A percentile compares a stretch with the other conserved stretches of the same genome.
These are phyloP conservation scores for Cheirogaleus medius DNA, from an alignment of 2,113 vertebrate genomes.

Conservation along the genomic window DNA sequence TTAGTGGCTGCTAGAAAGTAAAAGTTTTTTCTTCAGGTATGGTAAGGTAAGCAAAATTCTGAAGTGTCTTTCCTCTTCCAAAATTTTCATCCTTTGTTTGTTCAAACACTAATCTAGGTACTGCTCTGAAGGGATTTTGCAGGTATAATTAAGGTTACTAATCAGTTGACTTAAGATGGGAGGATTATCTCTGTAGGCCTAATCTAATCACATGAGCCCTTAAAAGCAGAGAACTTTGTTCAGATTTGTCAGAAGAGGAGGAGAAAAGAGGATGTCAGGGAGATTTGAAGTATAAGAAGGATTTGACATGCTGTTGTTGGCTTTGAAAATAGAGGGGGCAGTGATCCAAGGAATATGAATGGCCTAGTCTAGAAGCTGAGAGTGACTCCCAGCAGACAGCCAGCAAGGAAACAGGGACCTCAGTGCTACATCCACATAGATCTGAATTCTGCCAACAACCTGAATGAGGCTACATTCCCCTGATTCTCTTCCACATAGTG, in stretches of 20 bases:
- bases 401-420: not conserved
- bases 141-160: not conserved
- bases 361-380: not conserved
- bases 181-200: not conserved
- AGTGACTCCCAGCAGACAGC: not conserved
- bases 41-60: not conserved
- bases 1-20: not conserved
- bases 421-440: not conserved
- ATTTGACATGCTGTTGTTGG: not conserved
- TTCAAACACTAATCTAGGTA: not conserved
- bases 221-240: not conserved
- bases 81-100: not conserved
- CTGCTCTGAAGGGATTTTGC: not conserved
- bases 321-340: not conserved
- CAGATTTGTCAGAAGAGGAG: not conserved
- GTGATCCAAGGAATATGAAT: not conserved
- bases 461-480: not conserved
- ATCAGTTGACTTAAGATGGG: not conserved
- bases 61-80: not conserved
- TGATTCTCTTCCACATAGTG: not conserved
- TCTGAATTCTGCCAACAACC: not conserved
- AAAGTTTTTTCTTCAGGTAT: not conserved
- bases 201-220: not conserved
- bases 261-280: not conserved
- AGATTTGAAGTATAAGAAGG: not conserved